Evolutionary conservation across 2,797 vertebrate genomes (phyloP), one percentile per base, ranked within the genome.

Genomic region (Anas georgica): DNA sequence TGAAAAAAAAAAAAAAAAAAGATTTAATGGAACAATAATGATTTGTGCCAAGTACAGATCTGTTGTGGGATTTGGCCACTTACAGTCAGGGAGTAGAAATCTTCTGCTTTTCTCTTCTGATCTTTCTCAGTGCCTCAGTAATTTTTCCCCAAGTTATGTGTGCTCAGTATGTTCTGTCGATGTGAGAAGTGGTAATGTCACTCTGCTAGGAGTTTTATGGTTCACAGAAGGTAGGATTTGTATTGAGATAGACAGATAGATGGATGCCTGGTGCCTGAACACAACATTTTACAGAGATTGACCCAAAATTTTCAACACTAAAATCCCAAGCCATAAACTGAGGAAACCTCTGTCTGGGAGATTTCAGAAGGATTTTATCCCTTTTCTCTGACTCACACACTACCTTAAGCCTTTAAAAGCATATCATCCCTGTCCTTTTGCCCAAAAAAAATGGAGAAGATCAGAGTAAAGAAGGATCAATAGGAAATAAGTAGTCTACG

Each of bases 231-330:
- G 74, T 64, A 90, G 67, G 80, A 90, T 95, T 94, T 95, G 85
- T 95, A 91, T 95, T 90, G 77, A 95, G 91, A 90, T 1, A 91
- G 92, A 95, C 92, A 94, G 89, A 89, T 91, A 94, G 88, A 91
- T 85, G 79, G 64, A 93, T 93, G 77, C 72, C 55, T 95, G 88
- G 55, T 94, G 66, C 50, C 91, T 91, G 92, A 91, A 88, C 82
- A 88, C 70, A 92, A 86, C 2, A 0, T 89, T 81, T 92, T 92
- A 81, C 67, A 92, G 52, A 86, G 73, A 89, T 91, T 94, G 89
- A 95, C 86, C 77, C 94, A 91, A 93, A 91, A 85, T 94, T 92
- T 86, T 91, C 67, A 83, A 33, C 66, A 56, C 41, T 93, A 82
- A 89, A 94, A 90, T 92, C 92, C 85, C 85, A 86, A 91, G 92